Percentiles rank a stretch among this genome's conserved stretches.
Conservation (phyloP, 2,113 vertebrate species). For the Megaceryle torquata region DNA sequence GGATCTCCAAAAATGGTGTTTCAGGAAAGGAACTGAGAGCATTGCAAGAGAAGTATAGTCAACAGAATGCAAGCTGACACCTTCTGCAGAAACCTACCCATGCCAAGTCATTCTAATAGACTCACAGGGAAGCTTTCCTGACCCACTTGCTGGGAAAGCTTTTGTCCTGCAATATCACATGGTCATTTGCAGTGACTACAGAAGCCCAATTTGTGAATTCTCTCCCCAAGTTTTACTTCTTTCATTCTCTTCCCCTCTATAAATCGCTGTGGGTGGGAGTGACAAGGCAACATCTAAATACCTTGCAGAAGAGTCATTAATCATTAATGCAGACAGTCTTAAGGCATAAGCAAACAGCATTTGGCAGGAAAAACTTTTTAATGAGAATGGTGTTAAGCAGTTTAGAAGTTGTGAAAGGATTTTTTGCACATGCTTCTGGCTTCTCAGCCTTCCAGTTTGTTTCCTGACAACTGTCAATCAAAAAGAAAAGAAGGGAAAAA, state of each 20-base stretch:
- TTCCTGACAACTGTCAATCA: background rate
- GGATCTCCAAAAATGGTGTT: background rate
- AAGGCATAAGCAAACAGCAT: background rate
- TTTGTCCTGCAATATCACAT: background rate
- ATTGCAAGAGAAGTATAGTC: background rate
- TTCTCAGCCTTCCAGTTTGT: background rate
- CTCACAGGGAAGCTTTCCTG: background rate
- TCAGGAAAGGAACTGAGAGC: background rate
- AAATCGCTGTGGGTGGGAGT: background rate
- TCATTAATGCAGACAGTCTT: background rate
- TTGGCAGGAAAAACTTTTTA: slow-evolving; percentile 29
- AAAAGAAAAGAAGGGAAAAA: background rate
- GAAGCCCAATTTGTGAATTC: background rate
- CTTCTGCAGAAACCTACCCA: background rate
- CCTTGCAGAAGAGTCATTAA: background rate
- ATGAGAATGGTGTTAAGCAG: background rate
- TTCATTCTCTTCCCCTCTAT: background rate
- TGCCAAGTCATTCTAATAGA: background rate
- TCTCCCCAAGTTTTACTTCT: background rate
- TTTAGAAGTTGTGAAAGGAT: background rate
- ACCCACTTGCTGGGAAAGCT: background rate
- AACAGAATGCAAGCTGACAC: background rate
- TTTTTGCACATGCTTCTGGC: background rate
- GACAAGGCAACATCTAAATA: background rate
- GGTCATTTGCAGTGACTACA: background rate